phyloP scores from a whole-genome alignment of 1,140 invertebrate species.

The Liolophura sinensis region DNA sequence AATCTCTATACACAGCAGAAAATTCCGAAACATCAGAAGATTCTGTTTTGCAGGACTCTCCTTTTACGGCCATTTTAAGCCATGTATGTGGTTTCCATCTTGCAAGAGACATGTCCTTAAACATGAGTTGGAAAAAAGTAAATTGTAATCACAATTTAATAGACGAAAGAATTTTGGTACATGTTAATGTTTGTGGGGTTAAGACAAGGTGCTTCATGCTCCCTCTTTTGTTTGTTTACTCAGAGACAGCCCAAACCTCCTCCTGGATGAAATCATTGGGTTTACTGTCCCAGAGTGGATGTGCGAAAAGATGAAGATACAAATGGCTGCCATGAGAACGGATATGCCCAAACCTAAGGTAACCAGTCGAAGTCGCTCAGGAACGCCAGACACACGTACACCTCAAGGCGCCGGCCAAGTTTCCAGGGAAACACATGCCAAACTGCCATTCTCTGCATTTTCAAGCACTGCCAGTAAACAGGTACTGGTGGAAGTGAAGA shows the following conservation, averaged over 20 bases:
- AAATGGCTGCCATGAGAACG: conserved; percentile 56
- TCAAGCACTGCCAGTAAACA: background rate
- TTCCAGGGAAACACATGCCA: background rate
- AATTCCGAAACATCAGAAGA: too few species aligned
- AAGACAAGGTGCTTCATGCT: background rate
- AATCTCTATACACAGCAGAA: too few species aligned
- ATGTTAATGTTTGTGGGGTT: background rate
- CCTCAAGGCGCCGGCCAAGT: conserved; percentile 3
- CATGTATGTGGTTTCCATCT: too few species aligned
- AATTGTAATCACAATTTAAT: background rate
- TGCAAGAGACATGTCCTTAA: too few species aligned
- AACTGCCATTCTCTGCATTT: background rate
- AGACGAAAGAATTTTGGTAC: background rate
- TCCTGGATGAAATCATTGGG: conserved; percentile 70
- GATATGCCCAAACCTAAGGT: conserved; percentile 37
- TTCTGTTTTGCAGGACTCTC: too few species aligned
- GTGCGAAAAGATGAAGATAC: conserved; percentile 68
- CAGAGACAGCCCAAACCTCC: conserved; percentile 67
- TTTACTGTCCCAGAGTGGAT: conserved; percentile 76
- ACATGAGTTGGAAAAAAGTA: too few species aligned
- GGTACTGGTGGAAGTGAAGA: background rate
- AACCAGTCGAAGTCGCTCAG: conserved; percentile 28
- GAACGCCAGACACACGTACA: conserved; percentile 3
- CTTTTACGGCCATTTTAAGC: too few species aligned
- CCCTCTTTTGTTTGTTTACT: conserved; percentile 13